Conservation (phyloP, 2,888 invertebrate genomes). For the Drosophila subsilvestris region DNA sequence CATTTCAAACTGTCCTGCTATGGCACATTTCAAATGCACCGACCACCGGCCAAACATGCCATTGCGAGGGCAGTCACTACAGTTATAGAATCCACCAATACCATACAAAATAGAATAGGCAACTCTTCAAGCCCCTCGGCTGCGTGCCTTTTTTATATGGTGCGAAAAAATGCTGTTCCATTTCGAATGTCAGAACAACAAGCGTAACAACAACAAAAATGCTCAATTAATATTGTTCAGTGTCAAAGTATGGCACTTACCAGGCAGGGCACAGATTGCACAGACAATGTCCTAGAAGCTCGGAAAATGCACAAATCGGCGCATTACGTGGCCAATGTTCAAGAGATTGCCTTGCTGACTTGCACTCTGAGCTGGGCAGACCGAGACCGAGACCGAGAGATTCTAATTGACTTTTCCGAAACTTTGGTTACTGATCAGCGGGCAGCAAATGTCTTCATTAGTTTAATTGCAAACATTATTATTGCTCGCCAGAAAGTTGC, state of each 20-base stretch:
- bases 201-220: conserved; percentile 20
- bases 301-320: background rate
- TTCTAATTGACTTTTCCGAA: conserved; percentile 29
- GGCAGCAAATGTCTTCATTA: conserved; percentile 73
- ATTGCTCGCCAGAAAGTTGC: conserved; percentile 53
- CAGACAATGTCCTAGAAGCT: conserved; percentile 30
- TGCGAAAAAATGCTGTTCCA: conserved; percentile 14
- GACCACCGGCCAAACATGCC: conserved; percentile 7
- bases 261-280: conserved; percentile 54
- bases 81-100: background rate
- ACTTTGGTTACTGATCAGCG: conserved; percentile 1
- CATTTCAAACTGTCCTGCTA: conserved; percentile 25
- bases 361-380: background rate
- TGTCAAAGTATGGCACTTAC: conserved; percentile 69
- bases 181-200: conserved; percentile 21
- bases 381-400: background rate
- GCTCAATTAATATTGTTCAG: conserved; percentile 69
- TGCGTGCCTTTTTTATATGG: background rate
- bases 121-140: background rate
- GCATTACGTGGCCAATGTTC: conserved; percentile 28
- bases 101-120: background rate
- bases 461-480: conserved; percentile 77
- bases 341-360: conserved; percentile 6
- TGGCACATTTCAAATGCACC: conserved; percentile 31
- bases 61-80: background rate